Conservation (phyloP, 2,797 vertebrate genomes). For the Sebastolobus altivelis region DNA sequence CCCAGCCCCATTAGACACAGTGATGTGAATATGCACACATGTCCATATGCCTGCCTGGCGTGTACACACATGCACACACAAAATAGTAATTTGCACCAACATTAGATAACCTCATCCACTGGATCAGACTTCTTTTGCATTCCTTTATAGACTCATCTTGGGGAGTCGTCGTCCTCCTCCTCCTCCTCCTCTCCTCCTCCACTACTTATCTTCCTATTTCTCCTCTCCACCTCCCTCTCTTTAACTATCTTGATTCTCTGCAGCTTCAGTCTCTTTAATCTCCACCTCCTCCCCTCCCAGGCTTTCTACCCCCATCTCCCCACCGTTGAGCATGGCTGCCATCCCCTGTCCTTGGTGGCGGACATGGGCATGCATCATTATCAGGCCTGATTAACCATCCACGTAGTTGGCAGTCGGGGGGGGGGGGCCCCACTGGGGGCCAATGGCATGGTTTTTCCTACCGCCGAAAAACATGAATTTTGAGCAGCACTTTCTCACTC, state of each 20-base stretch:
- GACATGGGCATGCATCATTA: constrained; percentile 75
- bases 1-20: constrained; percentile 54
- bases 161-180: constrained; percentile 6
- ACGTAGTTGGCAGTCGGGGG: constrained; percentile 59
- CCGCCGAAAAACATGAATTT: constrained; percentile 73
- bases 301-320: constrained; percentile 50
- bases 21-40: constrained; percentile 56
- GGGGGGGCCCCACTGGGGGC: constrained; percentile 58
- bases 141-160: constrained; percentile 31
- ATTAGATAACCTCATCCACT: constrained; percentile 38
- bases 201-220: constrained; percentile 41
- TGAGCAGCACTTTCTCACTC: constrained; percentile 71
- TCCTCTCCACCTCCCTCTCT: constrained; percentile 50
- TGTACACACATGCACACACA: constrained; percentile 23
- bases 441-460: constrained; percentile 47
- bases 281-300: constrained; percentile 56
- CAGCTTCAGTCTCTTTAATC: constrained; percentile 54
- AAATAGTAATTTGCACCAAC: constrained; percentile 56
- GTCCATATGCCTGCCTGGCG: constrained; percentile 60
- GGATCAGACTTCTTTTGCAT: constrained; percentile 31
- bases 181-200: constrained; percentile 4
- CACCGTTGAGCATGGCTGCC: constrained; percentile 50
- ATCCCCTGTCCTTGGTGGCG: constrained; percentile 69
- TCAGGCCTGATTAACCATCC: constrained; percentile 76
- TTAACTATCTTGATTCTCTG: constrained; percentile 41